Conservation (phyloP, 2,113 vertebrate species). For the Pseudorectes ferrugineus region DNA sequence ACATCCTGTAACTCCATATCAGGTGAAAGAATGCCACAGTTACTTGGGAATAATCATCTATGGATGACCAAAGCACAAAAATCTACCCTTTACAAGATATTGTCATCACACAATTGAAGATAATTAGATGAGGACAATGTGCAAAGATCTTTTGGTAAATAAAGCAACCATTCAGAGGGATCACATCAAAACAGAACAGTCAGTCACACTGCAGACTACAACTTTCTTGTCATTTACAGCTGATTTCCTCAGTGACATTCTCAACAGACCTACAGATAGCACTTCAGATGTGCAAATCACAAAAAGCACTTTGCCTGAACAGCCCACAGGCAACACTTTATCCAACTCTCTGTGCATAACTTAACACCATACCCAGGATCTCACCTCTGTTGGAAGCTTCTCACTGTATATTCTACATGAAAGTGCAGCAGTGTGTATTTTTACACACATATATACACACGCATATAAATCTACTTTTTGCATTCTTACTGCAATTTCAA, state of each 20-base stretch:
- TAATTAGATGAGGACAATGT: background rate
- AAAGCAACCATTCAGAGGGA: background rate
- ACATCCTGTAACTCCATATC: background rate
- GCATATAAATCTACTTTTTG: background rate
- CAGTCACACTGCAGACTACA: background rate
- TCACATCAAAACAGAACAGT: background rate
- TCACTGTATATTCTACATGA: background rate
- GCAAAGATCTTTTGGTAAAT: background rate
- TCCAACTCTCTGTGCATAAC: background rate
- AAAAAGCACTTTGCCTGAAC: background rate
- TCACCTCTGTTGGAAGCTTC: background rate
- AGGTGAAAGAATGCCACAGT: background rate
- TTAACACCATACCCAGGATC: background rate
- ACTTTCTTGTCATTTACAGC: background rate
- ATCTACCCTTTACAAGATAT: background rate
- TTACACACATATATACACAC: fast-evolving
- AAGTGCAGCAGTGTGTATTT: background rate
- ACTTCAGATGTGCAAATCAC: background rate
- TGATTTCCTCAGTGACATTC: background rate
- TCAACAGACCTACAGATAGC: background rate
- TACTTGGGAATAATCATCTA: background rate
- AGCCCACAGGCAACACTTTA: background rate
- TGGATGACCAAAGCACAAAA: background rate
- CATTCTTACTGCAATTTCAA: background rate
- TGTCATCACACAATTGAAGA: background rate